Percentiles rank a stretch among this genome's conserved stretches.
These are phyloP conservation scores for Eulithis prunata DNA, from an alignment of 2,888 invertebrate genomes.

Conservation along the genomic window DNA sequence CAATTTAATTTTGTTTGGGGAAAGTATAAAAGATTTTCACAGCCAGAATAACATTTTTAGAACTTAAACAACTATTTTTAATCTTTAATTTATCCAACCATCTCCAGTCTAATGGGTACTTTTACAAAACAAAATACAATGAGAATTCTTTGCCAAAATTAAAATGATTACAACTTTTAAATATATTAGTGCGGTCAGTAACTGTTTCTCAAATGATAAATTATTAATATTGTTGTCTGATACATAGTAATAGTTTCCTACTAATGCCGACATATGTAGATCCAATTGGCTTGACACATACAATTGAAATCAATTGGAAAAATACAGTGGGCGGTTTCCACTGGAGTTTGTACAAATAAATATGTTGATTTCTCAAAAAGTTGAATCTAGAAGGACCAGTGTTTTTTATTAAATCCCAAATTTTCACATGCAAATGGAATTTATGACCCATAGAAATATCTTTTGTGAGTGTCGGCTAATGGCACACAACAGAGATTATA, in stretches of 20 bases:
- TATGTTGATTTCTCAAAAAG: neutral
- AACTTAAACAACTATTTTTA: constrained; percentile 58
- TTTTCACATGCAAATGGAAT: too few species aligned
- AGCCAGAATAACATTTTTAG: constrained; percentile 52
- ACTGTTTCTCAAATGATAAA: constrained; percentile 1
- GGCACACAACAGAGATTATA: constrained; percentile 4
- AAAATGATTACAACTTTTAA: neutral
- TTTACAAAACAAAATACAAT: constrained; percentile 57
- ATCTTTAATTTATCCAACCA: constrained; percentile 47
- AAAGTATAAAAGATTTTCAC: constrained; percentile 34
- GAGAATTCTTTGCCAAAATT: neutral
- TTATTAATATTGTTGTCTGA: neutral
- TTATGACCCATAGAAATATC: too few species aligned
- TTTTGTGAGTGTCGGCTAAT: neutral
- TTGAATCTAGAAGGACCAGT: neutral
- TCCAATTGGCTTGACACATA: constrained; percentile 38
- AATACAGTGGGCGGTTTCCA: constrained; percentile 14
- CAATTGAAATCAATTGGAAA: constrained; percentile 43
- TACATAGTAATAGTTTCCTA: constrained; percentile 37
- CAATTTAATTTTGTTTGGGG: neutral
- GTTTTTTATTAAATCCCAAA: neutral
- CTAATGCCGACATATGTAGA: constrained; percentile 31
- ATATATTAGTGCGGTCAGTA: neutral
- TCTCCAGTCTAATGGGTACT: constrained; percentile 62
- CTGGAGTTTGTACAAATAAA: constrained; percentile 14